Percentiles rank a stretch among this genome's conserved stretches.
phyloP scores from a whole-genome alignment of 2,797 vertebrate genomes.

The Potorous gilbertii region DNA sequence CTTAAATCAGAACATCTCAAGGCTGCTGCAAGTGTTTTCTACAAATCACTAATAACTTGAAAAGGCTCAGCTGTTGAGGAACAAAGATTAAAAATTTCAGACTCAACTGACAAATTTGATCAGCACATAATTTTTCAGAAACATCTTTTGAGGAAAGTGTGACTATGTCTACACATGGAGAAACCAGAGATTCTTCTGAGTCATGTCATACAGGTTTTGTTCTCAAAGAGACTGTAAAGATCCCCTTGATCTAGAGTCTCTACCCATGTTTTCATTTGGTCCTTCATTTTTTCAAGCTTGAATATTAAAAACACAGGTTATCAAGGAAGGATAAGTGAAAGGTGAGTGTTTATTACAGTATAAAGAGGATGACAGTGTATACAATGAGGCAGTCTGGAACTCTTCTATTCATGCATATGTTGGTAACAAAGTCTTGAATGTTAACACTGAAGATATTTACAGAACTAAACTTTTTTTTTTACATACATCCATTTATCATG shows the following conservation, averaged over 20 bases:
- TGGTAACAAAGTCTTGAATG: slow-evolving; percentile 69
- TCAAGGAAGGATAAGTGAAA: slow-evolving; percentile 77
- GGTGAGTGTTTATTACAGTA: slow-evolving; percentile 82
- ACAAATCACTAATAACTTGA: not conserved
- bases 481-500: slow-evolving; percentile 62
- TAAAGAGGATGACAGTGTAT: slow-evolving; percentile 71
- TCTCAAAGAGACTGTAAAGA: slow-evolving; percentile 18
- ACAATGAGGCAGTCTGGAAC: slow-evolving; percentile 56
- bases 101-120: not conserved
- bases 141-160: not conserved
- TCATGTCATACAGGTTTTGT: not conserved
- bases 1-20: not conserved
- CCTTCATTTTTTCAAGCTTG: slow-evolving; percentile 43
- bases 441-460: slow-evolving; percentile 82
- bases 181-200: not conserved
- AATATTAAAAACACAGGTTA: slow-evolving; percentile 66
- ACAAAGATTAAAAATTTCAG: not conserved
- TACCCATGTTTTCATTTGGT: slow-evolving; percentile 34
- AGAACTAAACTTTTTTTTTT: slow-evolving; percentile 74
- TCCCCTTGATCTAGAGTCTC: slow-evolving; percentile 17
- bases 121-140: not conserved
- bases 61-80: not conserved
- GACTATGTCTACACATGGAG: not conserved
- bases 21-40: not conserved
- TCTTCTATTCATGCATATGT: slow-evolving; percentile 70